A percentile compares a stretch with the other conserved stretches of the same genome.
Evolutionary conservation across 2,888 invertebrate species (phyloP).

Genomic region (Adelphocoris suturalis): DNA sequence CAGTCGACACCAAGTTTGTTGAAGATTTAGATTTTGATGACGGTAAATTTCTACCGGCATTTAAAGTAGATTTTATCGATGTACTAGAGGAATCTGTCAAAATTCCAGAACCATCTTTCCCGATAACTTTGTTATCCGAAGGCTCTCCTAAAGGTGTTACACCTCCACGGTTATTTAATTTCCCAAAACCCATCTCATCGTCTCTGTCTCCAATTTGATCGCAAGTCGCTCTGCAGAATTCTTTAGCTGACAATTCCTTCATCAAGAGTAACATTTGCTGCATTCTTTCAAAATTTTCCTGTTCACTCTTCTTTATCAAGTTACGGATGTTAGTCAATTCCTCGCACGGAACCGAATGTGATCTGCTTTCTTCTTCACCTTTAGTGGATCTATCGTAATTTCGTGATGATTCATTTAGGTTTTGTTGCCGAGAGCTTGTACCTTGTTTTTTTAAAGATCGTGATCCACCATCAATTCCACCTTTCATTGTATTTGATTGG

Average conservation of each 20-base stretch:
- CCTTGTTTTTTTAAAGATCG: not conserved
- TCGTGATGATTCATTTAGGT: not conserved
- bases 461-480: not conserved
- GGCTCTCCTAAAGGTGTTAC: not conserved
- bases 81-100: not conserved
- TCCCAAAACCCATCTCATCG: not conserved
- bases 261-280: slow-evolving; percentile 51
- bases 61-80: not conserved
- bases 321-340: not conserved
- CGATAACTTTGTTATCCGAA: not conserved
- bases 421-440: no score
- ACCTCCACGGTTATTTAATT: not conserved
- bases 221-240: slow-evolving; percentile 54
- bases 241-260: slow-evolving; percentile 56
- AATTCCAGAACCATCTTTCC: not conserved
- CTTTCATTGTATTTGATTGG: no score
- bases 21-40: not conserved
- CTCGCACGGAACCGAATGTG: not conserved
- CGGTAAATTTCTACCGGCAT: not conserved
- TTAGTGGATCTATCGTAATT: not conserved
- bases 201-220: not conserved
- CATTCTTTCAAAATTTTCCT: slow-evolving; percentile 23
- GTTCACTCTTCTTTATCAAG: slow-evolving; percentile 25
- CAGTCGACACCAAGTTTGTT: not conserved
- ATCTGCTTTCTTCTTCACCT: not conserved